Evolutionary conservation across 2,113 vertebrate species (phyloP).

Genomic region (Ochotona curzoniae): DNA sequence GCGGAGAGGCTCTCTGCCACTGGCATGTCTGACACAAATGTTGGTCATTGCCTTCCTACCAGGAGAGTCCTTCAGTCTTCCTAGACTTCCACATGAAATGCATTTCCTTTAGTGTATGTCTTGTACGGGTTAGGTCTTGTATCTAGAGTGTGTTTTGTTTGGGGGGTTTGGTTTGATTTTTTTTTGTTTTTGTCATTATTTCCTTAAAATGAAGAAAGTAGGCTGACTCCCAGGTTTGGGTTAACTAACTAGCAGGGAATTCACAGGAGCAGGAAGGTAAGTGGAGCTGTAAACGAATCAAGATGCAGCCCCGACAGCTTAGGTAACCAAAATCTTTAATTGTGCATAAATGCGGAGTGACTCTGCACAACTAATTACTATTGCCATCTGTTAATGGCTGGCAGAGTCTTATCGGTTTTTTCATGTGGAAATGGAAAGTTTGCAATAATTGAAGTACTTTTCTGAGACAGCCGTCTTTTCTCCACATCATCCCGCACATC

Average conservation of each 20-base stretch:
- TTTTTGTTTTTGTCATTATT: neutral
- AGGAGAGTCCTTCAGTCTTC: neutral
- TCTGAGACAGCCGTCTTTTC: neutral
- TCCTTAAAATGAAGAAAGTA: slow-evolving; percentile 20
- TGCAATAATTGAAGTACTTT: slow-evolving; percentile 12
- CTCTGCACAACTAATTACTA: neutral
- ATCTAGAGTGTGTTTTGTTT: neutral
- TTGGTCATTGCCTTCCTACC: neutral
- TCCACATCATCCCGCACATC: neutral
- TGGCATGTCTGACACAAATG: neutral
- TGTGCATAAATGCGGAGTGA: neutral
- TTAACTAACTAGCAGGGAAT: slow-evolving; percentile 18
- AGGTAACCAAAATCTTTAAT: neutral
- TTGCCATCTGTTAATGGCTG: neutral
- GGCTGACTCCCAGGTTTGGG: neutral
- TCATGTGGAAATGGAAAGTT: neutral
- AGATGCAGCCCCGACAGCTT: neutral
- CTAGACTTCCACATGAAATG: neutral
- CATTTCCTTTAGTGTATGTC: neutral
- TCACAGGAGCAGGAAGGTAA: neutral
- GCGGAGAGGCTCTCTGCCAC: neutral
- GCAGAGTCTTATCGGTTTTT: neutral
- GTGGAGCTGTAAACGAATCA: neutral
- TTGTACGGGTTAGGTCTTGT: neutral
- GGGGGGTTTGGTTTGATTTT: neutral